Evolutionary conservation across 64 coral and sea anemone genomes (phyloP).

Genomic region (Pachyseris speciosa): DNA sequence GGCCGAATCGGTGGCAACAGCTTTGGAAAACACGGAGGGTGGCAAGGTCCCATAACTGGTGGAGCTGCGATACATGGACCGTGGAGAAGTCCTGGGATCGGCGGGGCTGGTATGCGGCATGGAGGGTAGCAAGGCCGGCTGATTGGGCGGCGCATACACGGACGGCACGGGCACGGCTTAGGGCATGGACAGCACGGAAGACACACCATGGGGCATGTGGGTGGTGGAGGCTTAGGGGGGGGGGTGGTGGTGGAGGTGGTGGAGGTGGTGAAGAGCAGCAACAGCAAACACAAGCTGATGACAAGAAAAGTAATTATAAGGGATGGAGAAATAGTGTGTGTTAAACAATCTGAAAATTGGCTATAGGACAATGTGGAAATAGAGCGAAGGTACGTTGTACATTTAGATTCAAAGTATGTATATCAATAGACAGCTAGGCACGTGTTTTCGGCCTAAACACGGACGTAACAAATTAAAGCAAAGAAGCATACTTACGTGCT

Average conservation of each 20-base stretch:
- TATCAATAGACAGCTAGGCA: no score
- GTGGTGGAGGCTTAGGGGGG: slow-evolving; percentile 23
- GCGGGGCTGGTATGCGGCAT: slow-evolving; percentile 20
- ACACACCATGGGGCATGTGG: slow-evolving; percentile 8
- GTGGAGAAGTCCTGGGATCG: neutral
- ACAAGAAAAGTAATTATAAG: neutral
- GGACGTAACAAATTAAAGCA: neutral
- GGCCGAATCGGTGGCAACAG: neutral
- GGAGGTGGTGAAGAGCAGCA: slow-evolving; percentile 12
- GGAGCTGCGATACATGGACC: neutral
- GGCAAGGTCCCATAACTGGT: slow-evolving; percentile 17
- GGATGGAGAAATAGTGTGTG: neutral
- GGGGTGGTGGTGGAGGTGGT: slow-evolving; percentile 31
- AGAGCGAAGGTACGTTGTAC: no score
- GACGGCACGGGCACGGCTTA: neutral
- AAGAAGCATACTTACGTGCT: neutral
- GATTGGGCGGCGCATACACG: slow-evolving; percentile 12
- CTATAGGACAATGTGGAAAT: no score
- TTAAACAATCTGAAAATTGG: no score
- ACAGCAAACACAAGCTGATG: slow-evolving; percentile 14
- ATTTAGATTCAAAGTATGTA: no score
- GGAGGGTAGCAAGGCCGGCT: neutral
- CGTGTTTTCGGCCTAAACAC: no score
- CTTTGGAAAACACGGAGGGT: slow-evolving; percentile 23
- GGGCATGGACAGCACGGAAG: slow-evolving; percentile 11